A percentile compares a stretch with the other conserved stretches of the same genome.
Evolutionary conservation across 2,797 vertebrate species (phyloP).

Genomic region (Heterohyrax brucei): DNA sequence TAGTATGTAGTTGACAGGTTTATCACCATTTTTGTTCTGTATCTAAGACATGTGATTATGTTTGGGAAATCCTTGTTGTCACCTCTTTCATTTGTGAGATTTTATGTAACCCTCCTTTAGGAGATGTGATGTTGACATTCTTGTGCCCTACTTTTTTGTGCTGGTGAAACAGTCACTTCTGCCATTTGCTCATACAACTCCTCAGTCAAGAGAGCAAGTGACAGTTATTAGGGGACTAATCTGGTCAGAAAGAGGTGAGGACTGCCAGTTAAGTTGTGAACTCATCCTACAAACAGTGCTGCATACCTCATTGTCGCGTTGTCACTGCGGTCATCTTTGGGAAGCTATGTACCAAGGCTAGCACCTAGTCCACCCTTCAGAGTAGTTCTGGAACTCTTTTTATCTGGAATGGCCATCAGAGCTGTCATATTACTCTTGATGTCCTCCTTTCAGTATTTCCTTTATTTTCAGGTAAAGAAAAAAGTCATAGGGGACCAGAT

Average conservation of each 20-base stretch:
- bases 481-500: no score
- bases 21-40: constrained; percentile 58
- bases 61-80: constrained; percentile 44
- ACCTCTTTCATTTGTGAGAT: constrained; percentile 4
- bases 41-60: constrained; percentile 7
- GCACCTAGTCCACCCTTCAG: no score
- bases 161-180: background rate
- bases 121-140: background rate
- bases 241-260: background rate
- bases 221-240: background rate
- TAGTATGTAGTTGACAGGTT: background rate
- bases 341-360: no score
- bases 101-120: constrained; percentile 36
- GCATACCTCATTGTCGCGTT: no score
- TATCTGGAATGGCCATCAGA: no score
- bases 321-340: no score
- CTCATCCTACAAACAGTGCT: no score
- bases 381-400: no score
- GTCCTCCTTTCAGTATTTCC: no score
- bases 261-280: no score
- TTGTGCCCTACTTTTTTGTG: constrained; percentile 37
- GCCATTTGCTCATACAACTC: background rate
- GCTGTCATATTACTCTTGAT: no score
- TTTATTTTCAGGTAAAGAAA: no score
- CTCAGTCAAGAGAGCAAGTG: background rate